A percentile compares a stretch with the other conserved stretches of the same genome.
Conservation (phyloP, 2,888 invertebrate genomes). For the Tuta absoluta region DNA sequence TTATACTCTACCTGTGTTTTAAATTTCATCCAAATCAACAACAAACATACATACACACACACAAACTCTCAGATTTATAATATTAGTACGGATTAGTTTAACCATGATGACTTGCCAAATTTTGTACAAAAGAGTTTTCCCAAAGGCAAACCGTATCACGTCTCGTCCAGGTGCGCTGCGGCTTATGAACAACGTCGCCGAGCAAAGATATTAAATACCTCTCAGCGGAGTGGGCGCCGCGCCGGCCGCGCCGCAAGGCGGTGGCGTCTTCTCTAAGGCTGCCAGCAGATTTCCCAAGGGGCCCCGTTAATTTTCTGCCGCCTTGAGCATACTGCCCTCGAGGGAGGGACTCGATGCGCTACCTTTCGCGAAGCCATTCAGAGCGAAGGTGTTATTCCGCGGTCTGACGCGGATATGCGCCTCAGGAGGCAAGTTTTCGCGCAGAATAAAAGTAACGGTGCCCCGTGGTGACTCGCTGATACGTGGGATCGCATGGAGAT, state of each 20-base stretch:
- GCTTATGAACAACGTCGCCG: slow-evolving; percentile 37
- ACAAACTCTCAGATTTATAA: too few relatives aligned
- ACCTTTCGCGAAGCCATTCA: slow-evolving; percentile 80
- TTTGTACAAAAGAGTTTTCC: background rate
- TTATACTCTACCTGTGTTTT: too few relatives aligned
- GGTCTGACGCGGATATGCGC: slow-evolving; percentile 72
- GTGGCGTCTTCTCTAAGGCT: slow-evolving; percentile 72
- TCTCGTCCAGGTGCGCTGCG: slow-evolving; percentile 34
- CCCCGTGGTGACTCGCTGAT: slow-evolving; percentile 15
- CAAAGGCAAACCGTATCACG: background rate
- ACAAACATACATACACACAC: too few relatives aligned
- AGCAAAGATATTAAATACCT: slow-evolving; percentile 73
- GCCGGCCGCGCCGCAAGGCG: too few relatives aligned
- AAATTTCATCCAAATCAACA: too few relatives aligned
- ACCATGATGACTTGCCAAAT: too few relatives aligned
- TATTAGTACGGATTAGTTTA: too few relatives aligned
- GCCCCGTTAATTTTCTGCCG: slow-evolving; percentile 88
- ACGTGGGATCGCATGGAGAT: slow-evolving; percentile 19
- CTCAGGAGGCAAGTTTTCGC: slow-evolving; percentile 67
- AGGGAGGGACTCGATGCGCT: slow-evolving; percentile 68
- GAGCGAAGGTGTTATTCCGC: slow-evolving; percentile 80
- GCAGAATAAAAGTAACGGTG: slow-evolving; percentile 58
- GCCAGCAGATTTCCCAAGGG: slow-evolving; percentile 84
- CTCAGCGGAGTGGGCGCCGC: slow-evolving; percentile 67
- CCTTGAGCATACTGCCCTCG: slow-evolving; percentile 87